A percentile compares a stretch with the other conserved stretches of the same genome.
phyloP scores from a whole-genome alignment of 2,113 vertebrate genomes.

The Charadrius vociferus region DNA sequence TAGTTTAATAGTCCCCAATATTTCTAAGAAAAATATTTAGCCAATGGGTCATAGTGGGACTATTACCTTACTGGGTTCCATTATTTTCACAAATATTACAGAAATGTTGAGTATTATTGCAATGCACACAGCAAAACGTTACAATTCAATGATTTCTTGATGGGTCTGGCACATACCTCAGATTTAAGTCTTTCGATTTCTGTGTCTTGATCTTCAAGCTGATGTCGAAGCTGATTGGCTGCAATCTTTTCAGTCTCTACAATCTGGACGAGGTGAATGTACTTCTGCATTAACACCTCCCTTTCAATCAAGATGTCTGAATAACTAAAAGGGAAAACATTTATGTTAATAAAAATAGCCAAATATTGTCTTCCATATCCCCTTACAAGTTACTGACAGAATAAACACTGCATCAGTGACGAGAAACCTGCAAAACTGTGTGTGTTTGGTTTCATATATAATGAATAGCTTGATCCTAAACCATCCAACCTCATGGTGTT shows the following conservation, averaged over 20 bases:
- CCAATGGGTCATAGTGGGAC: neutral
- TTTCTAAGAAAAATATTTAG: neutral
- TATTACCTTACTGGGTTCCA: neutral
- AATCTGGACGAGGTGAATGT: conserved; percentile 85
- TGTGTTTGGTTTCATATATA: neutral
- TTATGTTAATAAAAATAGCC: neutral
- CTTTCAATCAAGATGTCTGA: conserved; percentile 83
- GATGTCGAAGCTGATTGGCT: conserved; percentile 89
- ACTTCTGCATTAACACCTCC: conserved; percentile 87
- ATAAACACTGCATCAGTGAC: neutral
- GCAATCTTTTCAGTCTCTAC: conserved; percentile 86
- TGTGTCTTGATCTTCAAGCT: conserved; percentile 96
- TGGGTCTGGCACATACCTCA: conserved; percentile 78
- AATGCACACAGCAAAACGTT: neutral
- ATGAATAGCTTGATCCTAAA: neutral
- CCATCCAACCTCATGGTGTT: neutral
- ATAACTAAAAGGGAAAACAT: conserved; percentile 72
- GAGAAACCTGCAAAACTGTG: neutral
- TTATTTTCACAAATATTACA: neutral
- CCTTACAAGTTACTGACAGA: neutral
- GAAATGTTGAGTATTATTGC: neutral
- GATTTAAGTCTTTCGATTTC: conserved; percentile 96
- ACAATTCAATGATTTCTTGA: too few relatives aligned
- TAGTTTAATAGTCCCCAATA: neutral
- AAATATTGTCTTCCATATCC: neutral